phyloP scores from a whole-genome alignment of 1,140 invertebrate species.

The Potamilus streckersoni region DNA sequence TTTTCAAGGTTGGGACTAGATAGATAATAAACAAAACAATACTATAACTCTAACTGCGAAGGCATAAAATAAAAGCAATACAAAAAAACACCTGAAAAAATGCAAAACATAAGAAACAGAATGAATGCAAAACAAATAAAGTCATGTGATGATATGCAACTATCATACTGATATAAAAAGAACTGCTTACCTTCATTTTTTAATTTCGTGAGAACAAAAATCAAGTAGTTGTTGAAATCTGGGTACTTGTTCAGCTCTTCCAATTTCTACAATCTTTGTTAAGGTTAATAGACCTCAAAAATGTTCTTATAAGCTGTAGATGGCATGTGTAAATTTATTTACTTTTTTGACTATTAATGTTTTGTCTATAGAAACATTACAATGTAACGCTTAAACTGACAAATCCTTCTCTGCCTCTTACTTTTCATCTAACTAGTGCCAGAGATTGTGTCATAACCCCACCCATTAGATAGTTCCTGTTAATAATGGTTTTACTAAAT shows the following conservation, averaged over 20 bases:
- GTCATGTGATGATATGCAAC: too few species aligned
- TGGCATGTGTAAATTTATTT: not conserved
- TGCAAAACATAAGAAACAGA: too few species aligned
- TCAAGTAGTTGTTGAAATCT: conserved; percentile 99
- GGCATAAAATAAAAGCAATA: too few species aligned
- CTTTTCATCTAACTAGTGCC: not conserved
- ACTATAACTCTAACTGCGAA: too few species aligned
- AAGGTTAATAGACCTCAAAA: conserved; percentile 26
- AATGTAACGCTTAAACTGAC: not conserved
- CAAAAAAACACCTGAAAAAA: too few species aligned
- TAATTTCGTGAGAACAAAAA: conserved; percentile 97
- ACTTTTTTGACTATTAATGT: not conserved
- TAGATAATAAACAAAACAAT: too few species aligned
- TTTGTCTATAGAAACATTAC: not conserved
- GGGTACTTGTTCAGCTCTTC: conserved; percentile 98
- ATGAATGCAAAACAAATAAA: too few species aligned
- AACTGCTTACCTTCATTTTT: conserved; percentile 80
- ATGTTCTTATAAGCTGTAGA: conserved; percentile 5
- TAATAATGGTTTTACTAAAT: too few species aligned
- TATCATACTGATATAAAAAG: not conserved
- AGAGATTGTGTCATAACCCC: too few species aligned
- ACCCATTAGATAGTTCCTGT: too few species aligned
- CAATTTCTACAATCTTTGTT: conserved; percentile 81
- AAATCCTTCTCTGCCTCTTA: not conserved
- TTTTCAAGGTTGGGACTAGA: too few species aligned